Base-by-base conservation (phyloP, 2,797 vertebrate genomes). In the Xerus rutilus region DNA sequence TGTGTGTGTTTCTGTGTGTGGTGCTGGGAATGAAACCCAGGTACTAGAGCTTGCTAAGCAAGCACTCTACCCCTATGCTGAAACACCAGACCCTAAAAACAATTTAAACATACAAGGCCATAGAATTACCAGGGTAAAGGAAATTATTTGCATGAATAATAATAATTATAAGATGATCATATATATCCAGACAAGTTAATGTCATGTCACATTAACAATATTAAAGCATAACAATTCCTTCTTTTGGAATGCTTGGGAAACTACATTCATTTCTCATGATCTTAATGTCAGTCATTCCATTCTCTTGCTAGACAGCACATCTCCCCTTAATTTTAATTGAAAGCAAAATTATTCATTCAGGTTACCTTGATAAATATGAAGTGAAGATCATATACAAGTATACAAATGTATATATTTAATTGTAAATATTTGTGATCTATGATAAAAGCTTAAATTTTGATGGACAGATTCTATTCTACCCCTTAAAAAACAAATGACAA, bases 341-440 rank as follows among this genome's bases (percentile, higher is more conserved):
- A 54, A 82, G 15, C 28, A 77, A 47, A 59, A 49, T 87, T 8
- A 87, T 57, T 83, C 45, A 57, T 86, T 32, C 28, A 81, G 39
- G 28, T 20, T 81, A 30, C 21, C 7, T n/a, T 45, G 21, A 69
- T 93, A 57, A 95, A 43, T 76, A 18, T 62, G 64, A 83, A 90
- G 69, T 77, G 28, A 39, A 35, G 52, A 54, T 17, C 21, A 39
- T 54, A 83, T 91, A 47, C 25, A 57, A 92, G 57, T 78, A 11
- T 8, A 85, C 28, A 76, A 73, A 73, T 57, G 54, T 77, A 59
- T 52, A 35, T 87, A 74, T 35, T 81, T 69, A 74, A 81, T 45
- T 65, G 20, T 93, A 95, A 88, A 77, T 90, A 65, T 35, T 85
- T 69, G 64, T 82, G 13, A 72, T 88, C 69, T 88, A 5, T 74